A percentile compares a stretch with the other conserved stretches of the same genome.
Conservation (phyloP, 1,140 invertebrate species). For the Drosophila nigromelanica region DNA sequence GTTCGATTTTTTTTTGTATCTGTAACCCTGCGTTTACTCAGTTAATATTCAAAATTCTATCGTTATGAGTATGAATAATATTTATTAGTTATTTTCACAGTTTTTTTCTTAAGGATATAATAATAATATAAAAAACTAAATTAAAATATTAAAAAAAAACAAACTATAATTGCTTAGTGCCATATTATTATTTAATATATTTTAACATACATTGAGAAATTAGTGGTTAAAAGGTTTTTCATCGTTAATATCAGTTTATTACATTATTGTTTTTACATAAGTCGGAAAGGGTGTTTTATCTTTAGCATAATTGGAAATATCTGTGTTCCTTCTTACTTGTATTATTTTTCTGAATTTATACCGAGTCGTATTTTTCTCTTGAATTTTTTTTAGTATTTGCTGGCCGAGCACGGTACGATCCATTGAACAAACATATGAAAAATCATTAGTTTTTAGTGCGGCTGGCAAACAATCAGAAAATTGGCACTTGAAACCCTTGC, state of each 20-base stretch:
- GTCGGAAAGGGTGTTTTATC: neutral
- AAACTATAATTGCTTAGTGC: no score
- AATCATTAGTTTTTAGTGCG: slow-evolving; percentile 81
- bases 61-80: neutral
- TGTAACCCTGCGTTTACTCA: slow-evolving; percentile 4
- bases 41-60: neutral
- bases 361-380: slow-evolving; percentile 42
- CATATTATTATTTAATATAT: no score
- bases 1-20: slow-evolving; percentile 35
- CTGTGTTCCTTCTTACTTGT: neutral
- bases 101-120: no score
- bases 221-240: no score
- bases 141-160: no score
- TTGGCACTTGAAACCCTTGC: slow-evolving; percentile 68
- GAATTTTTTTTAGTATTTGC: neutral
- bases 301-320: neutral
- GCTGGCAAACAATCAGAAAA: slow-evolving; percentile 80
- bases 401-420: slow-evolving; percentile 47
- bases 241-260: no score
- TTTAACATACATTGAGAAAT: no score
- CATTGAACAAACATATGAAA: slow-evolving; percentile 81
- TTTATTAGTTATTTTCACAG: no score
- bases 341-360: slow-evolving; percentile 47
- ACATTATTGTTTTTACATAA: no score
- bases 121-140: no score